Conservation (phyloP, 2,888 invertebrate genomes). For the Cataglyphis rosenhaueri region DNA sequence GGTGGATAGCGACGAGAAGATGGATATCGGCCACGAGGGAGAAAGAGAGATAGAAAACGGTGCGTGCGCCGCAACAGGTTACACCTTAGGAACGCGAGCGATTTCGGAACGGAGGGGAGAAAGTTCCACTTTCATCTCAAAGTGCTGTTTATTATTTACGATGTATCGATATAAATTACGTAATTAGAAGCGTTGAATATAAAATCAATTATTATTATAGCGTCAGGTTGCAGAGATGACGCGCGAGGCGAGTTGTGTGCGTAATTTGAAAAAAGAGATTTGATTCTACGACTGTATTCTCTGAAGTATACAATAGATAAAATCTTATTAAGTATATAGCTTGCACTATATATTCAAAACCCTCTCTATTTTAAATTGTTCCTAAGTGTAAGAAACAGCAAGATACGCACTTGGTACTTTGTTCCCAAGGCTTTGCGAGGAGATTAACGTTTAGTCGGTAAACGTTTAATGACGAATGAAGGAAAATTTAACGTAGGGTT, state of each 20-base stretch:
- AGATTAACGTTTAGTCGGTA: not conserved
- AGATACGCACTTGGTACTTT: not conserved
- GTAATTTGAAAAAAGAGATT: not conserved
- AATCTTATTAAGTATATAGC: not conserved
- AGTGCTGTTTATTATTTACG: not conserved
- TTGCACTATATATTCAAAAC: not conserved
- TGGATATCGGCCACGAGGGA: slow-evolving; percentile 30
- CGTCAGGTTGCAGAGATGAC: not conserved
- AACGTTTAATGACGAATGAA: not conserved
- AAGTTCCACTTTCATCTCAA: slow-evolving; percentile 17
- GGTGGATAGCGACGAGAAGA: slow-evolving; percentile 83
- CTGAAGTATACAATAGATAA: not conserved
- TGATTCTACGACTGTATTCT: not conserved
- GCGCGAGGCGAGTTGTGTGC: not conserved
- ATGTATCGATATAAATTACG: not conserved
- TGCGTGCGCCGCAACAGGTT: slow-evolving; percentile 84
- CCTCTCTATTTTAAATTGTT: not conserved
- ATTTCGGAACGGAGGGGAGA: not conserved
- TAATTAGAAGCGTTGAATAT: not conserved
- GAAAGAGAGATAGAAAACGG: slow-evolving; percentile 61
- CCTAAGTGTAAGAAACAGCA: not conserved
- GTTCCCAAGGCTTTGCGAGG: not conserved
- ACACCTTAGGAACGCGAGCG: slow-evolving; percentile 61
- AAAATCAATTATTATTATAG: not conserved
- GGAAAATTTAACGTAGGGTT: not conserved